These are phyloP conservation scores for Salmo trutta DNA, from an alignment of 2,797 vertebrate genomes.

Conservation along the genomic window DNA sequence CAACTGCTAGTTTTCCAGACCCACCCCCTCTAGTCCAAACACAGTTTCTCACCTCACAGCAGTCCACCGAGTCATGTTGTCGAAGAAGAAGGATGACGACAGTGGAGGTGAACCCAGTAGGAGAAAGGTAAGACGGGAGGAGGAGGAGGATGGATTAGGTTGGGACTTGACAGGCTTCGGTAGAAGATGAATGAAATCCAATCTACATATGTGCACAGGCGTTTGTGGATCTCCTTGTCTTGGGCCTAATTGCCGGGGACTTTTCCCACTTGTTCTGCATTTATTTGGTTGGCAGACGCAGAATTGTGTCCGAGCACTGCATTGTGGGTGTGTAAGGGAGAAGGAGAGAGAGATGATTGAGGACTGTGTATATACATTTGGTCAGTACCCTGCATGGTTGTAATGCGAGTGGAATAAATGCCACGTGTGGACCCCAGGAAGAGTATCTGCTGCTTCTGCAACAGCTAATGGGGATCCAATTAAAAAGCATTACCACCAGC, in stretches of 20 bases:
- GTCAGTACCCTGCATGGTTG: no score
- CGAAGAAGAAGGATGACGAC: conserved; percentile 78
- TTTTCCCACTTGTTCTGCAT: neutral
- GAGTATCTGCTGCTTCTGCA: no score
- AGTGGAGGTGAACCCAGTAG: conserved; percentile 60
- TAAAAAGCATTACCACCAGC: no score
- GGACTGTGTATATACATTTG: no score
- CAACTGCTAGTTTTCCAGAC: conserved; percentile 14
- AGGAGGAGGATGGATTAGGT: neutral
- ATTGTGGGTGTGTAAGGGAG: neutral
- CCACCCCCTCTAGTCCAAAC: conserved; percentile 19
- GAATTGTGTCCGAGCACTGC: no score
- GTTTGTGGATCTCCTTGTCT: neutral
- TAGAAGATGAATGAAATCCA: neutral
- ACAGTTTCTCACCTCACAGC: neutral
- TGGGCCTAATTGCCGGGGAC: neutral
- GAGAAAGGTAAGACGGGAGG: conserved; percentile 83
- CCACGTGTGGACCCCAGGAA: no score
- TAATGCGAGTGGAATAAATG: no score
- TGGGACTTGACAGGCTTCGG: neutral
- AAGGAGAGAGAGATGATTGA: neutral
- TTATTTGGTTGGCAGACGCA: no score
- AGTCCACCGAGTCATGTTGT: conserved; percentile 49
- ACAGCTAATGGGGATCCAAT: no score
- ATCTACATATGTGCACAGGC: no score